These are phyloP conservation scores for Thereuonema tuberculata DNA, from an alignment of 1,140 invertebrate species.

Conservation along the genomic window DNA sequence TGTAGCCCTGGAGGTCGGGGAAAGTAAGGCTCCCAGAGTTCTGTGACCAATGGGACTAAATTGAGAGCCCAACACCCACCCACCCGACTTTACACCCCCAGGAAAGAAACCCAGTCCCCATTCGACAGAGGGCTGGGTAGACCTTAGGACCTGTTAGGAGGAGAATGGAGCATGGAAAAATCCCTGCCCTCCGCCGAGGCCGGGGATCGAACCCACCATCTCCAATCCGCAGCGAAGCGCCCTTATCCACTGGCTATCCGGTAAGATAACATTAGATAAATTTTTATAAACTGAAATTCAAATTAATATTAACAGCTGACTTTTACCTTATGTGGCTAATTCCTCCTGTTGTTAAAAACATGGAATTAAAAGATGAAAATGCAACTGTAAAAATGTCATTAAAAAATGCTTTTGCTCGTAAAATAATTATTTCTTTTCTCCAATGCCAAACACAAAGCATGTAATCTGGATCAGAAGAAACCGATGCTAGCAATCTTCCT, in stretches of 20 bases:
- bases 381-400: conserved; percentile 60
- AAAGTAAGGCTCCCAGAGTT: too few relatives aligned
- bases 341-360: conserved; percentile 59
- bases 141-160: too few relatives aligned
- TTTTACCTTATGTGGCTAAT: conserved; percentile 56
- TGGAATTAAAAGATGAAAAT: conserved; percentile 61
- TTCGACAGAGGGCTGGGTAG: too few relatives aligned
- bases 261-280: not conserved
- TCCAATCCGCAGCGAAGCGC: too few relatives aligned
- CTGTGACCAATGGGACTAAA: too few relatives aligned
- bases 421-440: conserved; percentile 52
- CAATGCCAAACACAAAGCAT: conserved; percentile 78
- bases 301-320: not conserved
- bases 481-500: conserved; percentile 62
- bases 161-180: not conserved
- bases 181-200: too few relatives aligned
- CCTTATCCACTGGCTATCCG: not conserved
- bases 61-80: too few relatives aligned
- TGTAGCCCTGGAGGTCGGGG: too few relatives aligned
- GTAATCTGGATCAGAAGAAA: conserved; percentile 70
- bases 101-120: too few relatives aligned
- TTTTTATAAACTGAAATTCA: not conserved
- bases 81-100: too few relatives aligned
- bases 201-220: too few relatives aligned
- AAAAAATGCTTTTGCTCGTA: conserved; percentile 61